Conservation (phyloP, 2,113 vertebrate species). For the Chiloscyllium plagiosum region DNA sequence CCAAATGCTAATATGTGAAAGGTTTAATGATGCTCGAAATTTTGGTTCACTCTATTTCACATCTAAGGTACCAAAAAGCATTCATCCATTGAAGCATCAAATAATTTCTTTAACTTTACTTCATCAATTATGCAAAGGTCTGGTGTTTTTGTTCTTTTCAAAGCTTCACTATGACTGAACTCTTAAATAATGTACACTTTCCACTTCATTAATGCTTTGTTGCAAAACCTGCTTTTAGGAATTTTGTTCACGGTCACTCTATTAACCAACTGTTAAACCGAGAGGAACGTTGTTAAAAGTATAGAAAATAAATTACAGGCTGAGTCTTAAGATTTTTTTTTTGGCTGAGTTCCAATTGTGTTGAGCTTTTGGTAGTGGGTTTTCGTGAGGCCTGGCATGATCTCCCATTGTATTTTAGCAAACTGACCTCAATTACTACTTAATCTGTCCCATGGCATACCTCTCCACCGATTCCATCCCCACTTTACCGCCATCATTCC, state of each 20-base stretch:
- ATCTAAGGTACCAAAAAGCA: slow-evolving; percentile 13
- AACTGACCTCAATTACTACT: too few relatives aligned
- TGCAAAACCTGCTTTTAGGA: slow-evolving; percentile 33
- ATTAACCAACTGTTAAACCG: slow-evolving; percentile 23
- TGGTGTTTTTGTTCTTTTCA: slow-evolving; percentile 17
- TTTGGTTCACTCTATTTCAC: background rate
- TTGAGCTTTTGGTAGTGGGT: too few relatives aligned
- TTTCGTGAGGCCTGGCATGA: too few relatives aligned
- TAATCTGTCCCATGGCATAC: too few relatives aligned
- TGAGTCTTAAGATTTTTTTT: too few relatives aligned
- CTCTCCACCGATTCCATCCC: too few relatives aligned
- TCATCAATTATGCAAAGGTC: slow-evolving; percentile 29
- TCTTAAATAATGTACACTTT: slow-evolving; percentile 35
- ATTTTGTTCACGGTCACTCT: slow-evolving; percentile 20
- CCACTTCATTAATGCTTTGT: slow-evolving; percentile 20
- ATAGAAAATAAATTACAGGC: background rate
- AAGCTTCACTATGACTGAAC: slow-evolving; percentile 18
- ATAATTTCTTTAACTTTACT: slow-evolving; percentile 32
- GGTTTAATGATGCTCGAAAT: background rate
- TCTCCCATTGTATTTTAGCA: too few relatives aligned
- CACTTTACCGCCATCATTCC: too few relatives aligned
- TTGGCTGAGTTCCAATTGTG: too few relatives aligned
- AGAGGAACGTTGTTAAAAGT: background rate
- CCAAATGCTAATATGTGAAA: background rate
- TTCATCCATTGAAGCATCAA: slow-evolving; percentile 6